Evolutionary conservation across 2,888 invertebrate genomes (phyloP), one percentile per base, ranked within the genome.

Genomic region (Eumacrocentrus americanus): DNA sequence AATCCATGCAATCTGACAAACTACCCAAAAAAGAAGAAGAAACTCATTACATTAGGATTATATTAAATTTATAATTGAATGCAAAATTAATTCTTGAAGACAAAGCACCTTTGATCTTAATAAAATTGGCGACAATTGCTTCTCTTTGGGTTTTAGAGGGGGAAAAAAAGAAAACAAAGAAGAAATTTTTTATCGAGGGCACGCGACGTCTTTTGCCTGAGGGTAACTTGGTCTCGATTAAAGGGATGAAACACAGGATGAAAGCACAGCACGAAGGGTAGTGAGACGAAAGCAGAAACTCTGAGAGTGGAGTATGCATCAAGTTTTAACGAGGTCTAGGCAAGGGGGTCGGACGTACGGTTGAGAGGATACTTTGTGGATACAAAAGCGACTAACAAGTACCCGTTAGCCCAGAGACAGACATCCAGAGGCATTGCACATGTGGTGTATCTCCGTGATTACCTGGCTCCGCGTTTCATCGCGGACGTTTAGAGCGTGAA

Each of bases 321-420:
- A 70, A 70, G 69, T 69, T 72, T 72, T 72, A 72, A 72, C 70
- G 71, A 72, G 70, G 62, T 70, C 65, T 64, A 67, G 59, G 29
- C 12, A 20, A 40, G 56, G 62, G 65, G 64, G 61, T 61, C 65
- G 64, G 54, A 62, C 61, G 57, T 63, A 64, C 58, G 60, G 62
- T 48, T 51, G 48, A 61, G 62, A 22, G 60, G 63, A 58, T 65
- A 66, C 66, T 68, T 65, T 54, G 53, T 60, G 54, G 65, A 65
- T 52, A 64, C 64, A 67, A 65, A 68, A n/a, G n/a, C n/a, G n/a
- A n/a, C n/a, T n/a, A n/a, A n/a, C n/a, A n/a, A n/a, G n/a, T n/a
- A n/a, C n/a, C n/a, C n/a, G n/a, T n/a, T n/a, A n/a, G n/a, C n/a
- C n/a, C n/a, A n/a, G n/a, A n/a, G n/a, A n/a, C n/a, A n/a, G n/a